These are phyloP conservation scores for Xestia rhomboidea DNA, from an alignment of 2,888 invertebrate genomes.

Conservation along the genomic window DNA sequence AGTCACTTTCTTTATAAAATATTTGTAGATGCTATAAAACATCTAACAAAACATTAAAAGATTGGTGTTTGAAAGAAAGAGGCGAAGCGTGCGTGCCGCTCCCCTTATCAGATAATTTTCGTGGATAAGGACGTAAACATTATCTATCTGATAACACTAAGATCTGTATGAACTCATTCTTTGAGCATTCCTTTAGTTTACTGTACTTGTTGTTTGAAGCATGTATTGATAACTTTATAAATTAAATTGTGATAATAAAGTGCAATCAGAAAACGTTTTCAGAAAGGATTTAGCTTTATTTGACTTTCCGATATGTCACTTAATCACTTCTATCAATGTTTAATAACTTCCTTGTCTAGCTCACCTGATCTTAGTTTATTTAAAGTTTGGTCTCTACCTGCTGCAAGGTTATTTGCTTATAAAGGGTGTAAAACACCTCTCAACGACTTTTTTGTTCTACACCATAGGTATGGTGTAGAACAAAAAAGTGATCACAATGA, in stretches of 20 bases:
- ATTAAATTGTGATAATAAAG: slow-evolving; percentile 28
- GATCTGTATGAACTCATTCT: slow-evolving; percentile 79
- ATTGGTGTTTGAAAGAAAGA: slow-evolving; percentile 64
- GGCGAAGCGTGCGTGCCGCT: slow-evolving; percentile 61
- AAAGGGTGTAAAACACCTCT: too few relatives aligned
- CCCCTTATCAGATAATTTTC: slow-evolving; percentile 82
- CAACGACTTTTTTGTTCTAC: too few relatives aligned
- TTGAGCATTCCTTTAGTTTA: slow-evolving; percentile 70
- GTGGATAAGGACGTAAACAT: slow-evolving; percentile 81
- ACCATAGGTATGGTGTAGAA: too few relatives aligned
- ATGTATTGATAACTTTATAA: slow-evolving; percentile 41
- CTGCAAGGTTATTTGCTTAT: not conserved
- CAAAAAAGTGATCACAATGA: too few relatives aligned
- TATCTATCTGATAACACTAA: slow-evolving; percentile 84
- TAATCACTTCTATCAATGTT: slow-evolving; percentile 13
- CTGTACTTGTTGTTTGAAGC: slow-evolving; percentile 48
- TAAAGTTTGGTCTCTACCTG: not conserved
- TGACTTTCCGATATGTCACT: slow-evolving; percentile 9
- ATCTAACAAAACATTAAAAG: slow-evolving; percentile 48
- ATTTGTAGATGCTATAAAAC: slow-evolving; percentile 22
- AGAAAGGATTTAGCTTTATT: slow-evolving; percentile 22
- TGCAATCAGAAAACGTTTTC: slow-evolving; percentile 18
- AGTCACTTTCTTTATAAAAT: slow-evolving; percentile 44
- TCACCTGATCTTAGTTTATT: slow-evolving; percentile 11
- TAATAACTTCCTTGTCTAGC: not conserved